Percentiles rank a stretch among this genome's conserved stretches.
phyloP scores from a whole-genome alignment of 1,140 invertebrate species.

The Holotrichia oblita region DNA sequence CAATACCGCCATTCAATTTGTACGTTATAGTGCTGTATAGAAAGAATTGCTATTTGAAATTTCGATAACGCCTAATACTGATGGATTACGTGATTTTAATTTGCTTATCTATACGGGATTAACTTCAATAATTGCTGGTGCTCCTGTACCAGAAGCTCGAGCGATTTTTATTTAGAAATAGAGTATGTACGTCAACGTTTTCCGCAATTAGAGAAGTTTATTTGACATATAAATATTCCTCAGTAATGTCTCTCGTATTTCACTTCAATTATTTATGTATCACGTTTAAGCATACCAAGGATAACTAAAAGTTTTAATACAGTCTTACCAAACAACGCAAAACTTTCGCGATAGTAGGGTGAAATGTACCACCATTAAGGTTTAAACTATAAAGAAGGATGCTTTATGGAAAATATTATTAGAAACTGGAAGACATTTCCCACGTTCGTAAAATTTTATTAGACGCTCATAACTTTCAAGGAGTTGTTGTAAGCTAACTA shows the following conservation, averaged over 20 bases:
- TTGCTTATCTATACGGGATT: background rate
- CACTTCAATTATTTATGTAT: too few species aligned
- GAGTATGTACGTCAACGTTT: too few species aligned
- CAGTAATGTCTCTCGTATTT: too few species aligned
- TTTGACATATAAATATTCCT: too few species aligned
- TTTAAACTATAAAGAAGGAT: conserved; percentile 3
- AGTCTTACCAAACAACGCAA: background rate
- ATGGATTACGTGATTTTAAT: background rate
- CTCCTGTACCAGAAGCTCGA: too few species aligned
- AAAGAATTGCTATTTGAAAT: too few species aligned
- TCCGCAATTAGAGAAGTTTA: too few species aligned
- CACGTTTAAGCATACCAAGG: background rate
- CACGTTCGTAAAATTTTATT: background rate
- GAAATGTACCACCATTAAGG: background rate
- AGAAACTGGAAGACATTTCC: background rate
- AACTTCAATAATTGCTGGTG: background rate
- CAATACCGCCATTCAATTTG: too few species aligned
- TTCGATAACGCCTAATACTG: background rate
- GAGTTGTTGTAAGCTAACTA: too few species aligned
- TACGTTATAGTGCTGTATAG: too few species aligned
- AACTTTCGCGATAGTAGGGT: background rate
- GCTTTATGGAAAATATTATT: background rate
- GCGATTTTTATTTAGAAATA: too few species aligned
- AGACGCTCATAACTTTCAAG: background rate
- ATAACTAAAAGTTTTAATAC: background rate